Base-by-base conservation (phyloP, 2,113 vertebrate genomes). In the Archilochus colubris region DNA sequence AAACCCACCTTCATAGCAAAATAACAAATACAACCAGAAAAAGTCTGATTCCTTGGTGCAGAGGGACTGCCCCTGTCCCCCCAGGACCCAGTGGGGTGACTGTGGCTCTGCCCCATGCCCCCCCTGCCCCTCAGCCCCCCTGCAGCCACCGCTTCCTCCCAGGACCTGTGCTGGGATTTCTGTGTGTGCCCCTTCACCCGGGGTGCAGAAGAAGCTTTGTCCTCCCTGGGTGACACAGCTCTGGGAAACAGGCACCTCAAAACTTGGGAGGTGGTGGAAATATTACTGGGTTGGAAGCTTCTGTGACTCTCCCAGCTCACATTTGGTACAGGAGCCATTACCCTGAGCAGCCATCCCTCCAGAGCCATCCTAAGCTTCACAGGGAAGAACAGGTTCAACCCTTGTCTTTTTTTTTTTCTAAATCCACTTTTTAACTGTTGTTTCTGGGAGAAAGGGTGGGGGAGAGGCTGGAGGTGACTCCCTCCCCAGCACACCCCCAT, bases 401-500 rank as follows among this genome's bases (percentile, higher is more conserved):
- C 66, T 44, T 30, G 27, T 23, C 13, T 51, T 36, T 38, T 40
- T 40, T 30, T 27, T 23, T 15, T 6, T 24, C 46, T 36, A 40
- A 40, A 31, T 15, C 23, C 38, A 46, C 7, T 31, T 25, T 81
- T 62, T 77, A 46, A 38, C 8, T 25, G 28, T 28, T 54, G 13
- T 66, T 69, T 48, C 53, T 38, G 53, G n/a, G 23, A 61, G 46
- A 84, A 83, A 44, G 1, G 14, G 31, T 38, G 38, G 17, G 4
- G 44, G 27, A 31, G 36, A 73, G 21, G 9, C 0, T 1, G 66
- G 40, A 64, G 44, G 44, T 14, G n/a, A 24, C 33, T 15, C 61
- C 31, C 21, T 7, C 31, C 31, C 61, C 0, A 0, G 18, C 14
- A n/a, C n/a, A 62, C 57, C 62, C 14, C 54, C 6, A 1, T 9